phyloP scores from a whole-genome alignment of 1,140 invertebrate species.

The Saccostrea glomerata region DNA sequence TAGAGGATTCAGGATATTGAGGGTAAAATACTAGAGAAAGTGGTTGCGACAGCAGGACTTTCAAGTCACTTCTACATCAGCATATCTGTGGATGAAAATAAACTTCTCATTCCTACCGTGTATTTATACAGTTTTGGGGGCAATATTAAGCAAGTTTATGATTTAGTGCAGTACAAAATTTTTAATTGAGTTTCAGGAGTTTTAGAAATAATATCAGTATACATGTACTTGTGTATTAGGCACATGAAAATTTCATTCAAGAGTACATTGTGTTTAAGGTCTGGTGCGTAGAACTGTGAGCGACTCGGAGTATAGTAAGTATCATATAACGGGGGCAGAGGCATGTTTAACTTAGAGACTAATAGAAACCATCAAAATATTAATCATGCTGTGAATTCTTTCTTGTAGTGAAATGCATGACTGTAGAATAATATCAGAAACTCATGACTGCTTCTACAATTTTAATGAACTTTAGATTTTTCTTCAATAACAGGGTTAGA shows the following conservation, averaged over 20 bases:
- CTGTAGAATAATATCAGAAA: background rate
- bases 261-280: conserved; percentile 6
- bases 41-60: no score
- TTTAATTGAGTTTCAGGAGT: no score
- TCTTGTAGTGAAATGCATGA: background rate
- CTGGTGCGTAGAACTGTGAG: background rate
- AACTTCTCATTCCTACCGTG: no score
- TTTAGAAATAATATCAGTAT: no score
- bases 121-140: no score
- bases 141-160: no score
- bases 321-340: background rate
- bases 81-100: no score
- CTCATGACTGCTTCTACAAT: background rate
- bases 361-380: background rate
- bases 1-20: no score
- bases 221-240: background rate
- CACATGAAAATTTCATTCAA: background rate
- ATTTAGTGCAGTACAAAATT: no score
- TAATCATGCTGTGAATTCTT: background rate
- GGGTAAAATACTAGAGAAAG: no score
- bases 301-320: background rate
- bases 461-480: background rate
- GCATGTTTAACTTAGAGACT: background rate
- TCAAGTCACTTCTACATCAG: no score
- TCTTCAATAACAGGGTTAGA: background rate